phyloP scores from a whole-genome alignment of 2,113 vertebrate species.

The Amphilophus citrinellus region DNA sequence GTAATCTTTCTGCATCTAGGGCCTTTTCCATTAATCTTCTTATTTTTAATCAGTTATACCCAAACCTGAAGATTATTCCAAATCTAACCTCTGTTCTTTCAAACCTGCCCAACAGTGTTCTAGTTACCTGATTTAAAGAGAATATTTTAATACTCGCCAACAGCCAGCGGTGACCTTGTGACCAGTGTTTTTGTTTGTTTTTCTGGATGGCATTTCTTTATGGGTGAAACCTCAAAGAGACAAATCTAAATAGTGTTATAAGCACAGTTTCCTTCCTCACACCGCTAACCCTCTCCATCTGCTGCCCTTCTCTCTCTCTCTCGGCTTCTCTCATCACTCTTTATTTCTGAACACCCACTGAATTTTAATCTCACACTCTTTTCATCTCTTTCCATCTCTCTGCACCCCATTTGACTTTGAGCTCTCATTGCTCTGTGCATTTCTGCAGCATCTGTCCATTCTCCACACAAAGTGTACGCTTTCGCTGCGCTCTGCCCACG shows the following conservation, averaged over 20 bases:
- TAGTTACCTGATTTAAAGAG: background rate
- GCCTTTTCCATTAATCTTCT: background rate
- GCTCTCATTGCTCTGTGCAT: slow-evolving; percentile 8
- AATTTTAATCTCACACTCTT: slow-evolving; percentile 47
- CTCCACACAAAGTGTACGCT: slow-evolving; percentile 5
- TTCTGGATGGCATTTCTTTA: background rate
- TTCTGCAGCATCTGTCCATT: slow-evolving; percentile 41
- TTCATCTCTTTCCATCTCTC: slow-evolving; percentile 46
- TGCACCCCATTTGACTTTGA: slow-evolving; percentile 44
- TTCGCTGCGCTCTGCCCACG: background rate
- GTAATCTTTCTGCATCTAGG: background rate
- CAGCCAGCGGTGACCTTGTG: background rate
- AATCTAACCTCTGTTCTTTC: background rate
- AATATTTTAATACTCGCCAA: slow-evolving; percentile 11
- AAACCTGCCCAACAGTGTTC: background rate
- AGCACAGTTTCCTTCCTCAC: background rate
- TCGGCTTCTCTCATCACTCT: background rate
- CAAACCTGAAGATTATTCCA: background rate
- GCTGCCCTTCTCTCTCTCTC: slow-evolving; percentile 11
- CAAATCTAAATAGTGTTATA: background rate
- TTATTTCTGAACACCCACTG: slow-evolving; percentile 21
- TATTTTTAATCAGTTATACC: background rate
- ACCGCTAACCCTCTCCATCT: slow-evolving; percentile 15
- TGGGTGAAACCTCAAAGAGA: slow-evolving; percentile 1
- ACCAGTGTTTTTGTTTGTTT: slow-evolving; percentile 8